Percentiles rank a stretch among this genome's conserved stretches.
Evolutionary conservation across 2,113 vertebrate species (phyloP).

Genomic region (Prinia subflava): DNA sequence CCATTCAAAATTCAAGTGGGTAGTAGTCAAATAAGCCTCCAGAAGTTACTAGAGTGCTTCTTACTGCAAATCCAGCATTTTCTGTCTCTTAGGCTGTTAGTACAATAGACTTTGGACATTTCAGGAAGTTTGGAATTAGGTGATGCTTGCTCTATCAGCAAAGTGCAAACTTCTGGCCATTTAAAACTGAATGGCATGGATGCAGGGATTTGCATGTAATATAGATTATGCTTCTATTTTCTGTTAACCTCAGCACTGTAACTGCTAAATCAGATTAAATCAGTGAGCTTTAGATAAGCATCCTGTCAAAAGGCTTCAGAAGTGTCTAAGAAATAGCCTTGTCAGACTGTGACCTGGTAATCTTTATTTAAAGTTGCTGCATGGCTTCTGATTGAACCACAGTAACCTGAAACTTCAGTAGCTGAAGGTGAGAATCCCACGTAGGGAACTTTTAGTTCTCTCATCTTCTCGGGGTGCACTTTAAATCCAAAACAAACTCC

Average conservation of each 20-base stretch:
- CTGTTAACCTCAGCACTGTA: conserved; percentile 9
- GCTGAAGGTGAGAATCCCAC: neutral
- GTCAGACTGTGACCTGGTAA: neutral
- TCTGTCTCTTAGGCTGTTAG: neutral
- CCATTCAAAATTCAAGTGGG: neutral
- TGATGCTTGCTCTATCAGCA: neutral
- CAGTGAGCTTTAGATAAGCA: neutral
- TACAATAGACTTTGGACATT: neutral
- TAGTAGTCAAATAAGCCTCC: neutral
- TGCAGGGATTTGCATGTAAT: neutral
- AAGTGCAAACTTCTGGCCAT: neutral
- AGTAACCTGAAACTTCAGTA: neutral
- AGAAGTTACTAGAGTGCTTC: neutral
- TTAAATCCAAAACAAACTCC: neutral
- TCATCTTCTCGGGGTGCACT: neutral
- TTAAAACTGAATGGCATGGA: neutral
- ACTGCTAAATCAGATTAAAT: conserved; percentile 32
- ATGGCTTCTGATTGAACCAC: neutral
- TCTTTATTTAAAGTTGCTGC: neutral
- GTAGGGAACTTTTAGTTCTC: neutral
- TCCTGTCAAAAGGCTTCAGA: neutral
- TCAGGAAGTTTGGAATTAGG: neutral
- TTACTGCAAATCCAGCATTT: neutral
- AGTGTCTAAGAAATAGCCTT: neutral
- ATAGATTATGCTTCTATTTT: conserved; percentile 26